Evolutionary conservation across 2,888 invertebrate genomes (phyloP).

Genomic region (Sinodicranocentrus sp.): DNA sequence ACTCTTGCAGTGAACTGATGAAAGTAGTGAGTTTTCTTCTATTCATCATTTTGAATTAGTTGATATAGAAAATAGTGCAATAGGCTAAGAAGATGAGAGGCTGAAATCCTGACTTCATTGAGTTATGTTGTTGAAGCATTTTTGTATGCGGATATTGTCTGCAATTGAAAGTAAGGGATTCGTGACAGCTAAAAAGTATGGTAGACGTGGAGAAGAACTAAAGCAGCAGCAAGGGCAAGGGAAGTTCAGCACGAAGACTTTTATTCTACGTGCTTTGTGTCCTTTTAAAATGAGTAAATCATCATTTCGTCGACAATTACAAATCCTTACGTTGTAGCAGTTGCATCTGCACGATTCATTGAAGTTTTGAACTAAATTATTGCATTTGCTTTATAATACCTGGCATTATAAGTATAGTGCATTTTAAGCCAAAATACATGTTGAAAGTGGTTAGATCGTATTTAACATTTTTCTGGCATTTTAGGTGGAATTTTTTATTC

Average conservation of each 20-base stretch:
- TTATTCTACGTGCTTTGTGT: background rate
- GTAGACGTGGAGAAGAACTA: background rate
- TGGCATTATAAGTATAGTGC: too few species aligned
- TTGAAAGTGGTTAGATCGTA: too few species aligned
- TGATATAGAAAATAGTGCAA: background rate
- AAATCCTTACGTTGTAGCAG: too few species aligned
- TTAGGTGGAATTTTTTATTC: too few species aligned
- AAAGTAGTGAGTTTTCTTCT: constrained; percentile 41
- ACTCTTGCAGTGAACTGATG: constrained; percentile 37
- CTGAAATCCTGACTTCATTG: too few species aligned
- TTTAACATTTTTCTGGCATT: too few species aligned
- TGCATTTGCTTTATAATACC: too few species aligned
- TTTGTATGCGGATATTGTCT: background rate
- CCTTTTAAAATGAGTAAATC: background rate
- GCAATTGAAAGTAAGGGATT: background rate
- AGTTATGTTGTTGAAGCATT: background rate
- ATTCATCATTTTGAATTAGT: constrained; percentile 40
- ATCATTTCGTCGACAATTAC: too few species aligned
- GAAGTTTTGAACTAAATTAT: too few species aligned
- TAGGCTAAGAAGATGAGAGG: background rate
- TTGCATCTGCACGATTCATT: too few species aligned
- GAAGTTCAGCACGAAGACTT: constrained; percentile 8
- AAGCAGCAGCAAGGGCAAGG: background rate
- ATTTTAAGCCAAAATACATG: too few species aligned
- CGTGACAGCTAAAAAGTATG: constrained; percentile 5